Evolutionary conservation across 2,888 invertebrate species (phyloP), one percentile per base, ranked within the genome.

Genomic region (Neelides folsomi): DNA sequence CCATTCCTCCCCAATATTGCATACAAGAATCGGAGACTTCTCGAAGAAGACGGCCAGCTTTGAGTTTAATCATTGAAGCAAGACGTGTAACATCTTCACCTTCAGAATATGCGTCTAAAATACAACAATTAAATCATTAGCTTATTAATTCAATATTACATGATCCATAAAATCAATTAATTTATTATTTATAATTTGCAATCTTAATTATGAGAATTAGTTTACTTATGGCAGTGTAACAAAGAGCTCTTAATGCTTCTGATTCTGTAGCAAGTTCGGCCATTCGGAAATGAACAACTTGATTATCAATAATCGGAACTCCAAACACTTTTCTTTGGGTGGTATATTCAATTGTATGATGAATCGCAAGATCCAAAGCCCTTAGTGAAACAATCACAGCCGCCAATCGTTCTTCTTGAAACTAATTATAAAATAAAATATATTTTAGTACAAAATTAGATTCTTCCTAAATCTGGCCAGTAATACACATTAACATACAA

Each of bases 1-100:
- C 77, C 72, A 76, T 75, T 13, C 76, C 77, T 51, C 77, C 77
- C 74, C 74, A 77, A 65, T 67, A 76, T 68, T 77, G 75, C n/a
- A 77, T 67, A 63, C 76, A 76, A n/a, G 68, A 60, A 64, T 77
- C 77, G 1, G 71, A 68, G 1, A 74, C 67, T 63, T 72, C 70
- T 44, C 77, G 65, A 1, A 66, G 63, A 47, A 77, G 64, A 20
- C 74, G 67, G 2, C 75, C 77, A 9, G 69, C 70, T 65, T 77
- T 77, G 54, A 77, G 66, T 62, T 77, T 77, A 40, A 70, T 70
- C 75, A 77, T 76, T n/a, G 76, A 74, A 0, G 76, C 76, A 48
- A 74, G 61, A 61, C 70, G 69, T 2, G 76, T 76, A 10, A 74
- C 73, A 64, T 76, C 74, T 27, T 65, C 48, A 1, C 65, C 66